Percentiles rank a stretch among this genome's conserved stretches.
These are phyloP conservation scores for Crocodylus rhombifer DNA, from an alignment of 2,797 vertebrate genomes.

Conservation along the genomic window DNA sequence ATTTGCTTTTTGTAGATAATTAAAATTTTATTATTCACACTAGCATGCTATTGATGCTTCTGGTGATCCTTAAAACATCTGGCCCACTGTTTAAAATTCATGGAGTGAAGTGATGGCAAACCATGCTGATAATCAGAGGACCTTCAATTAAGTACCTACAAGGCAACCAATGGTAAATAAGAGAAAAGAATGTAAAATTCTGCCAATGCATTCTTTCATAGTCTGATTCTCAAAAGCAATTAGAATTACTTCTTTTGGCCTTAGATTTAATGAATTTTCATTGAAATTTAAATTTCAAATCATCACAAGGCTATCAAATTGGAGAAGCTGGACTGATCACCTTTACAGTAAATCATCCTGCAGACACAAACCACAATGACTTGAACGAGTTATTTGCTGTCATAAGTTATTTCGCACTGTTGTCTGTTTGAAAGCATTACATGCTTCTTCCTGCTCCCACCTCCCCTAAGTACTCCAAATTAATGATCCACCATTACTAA, in stretches of 20 bases:
- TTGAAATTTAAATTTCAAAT: constrained; percentile 76
- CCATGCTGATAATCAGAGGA: constrained; percentile 70
- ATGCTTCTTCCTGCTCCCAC: not conserved
- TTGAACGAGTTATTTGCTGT: constrained; percentile 47
- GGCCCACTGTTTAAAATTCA: constrained; percentile 71
- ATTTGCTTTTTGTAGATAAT: constrained; percentile 62
- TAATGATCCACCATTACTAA: constrained; percentile 14
- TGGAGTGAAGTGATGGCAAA: constrained; percentile 39
- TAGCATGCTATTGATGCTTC: constrained; percentile 46
- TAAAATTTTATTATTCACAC: constrained; percentile 71
- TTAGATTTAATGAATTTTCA: constrained; percentile 74
- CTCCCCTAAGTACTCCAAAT: not conserved
- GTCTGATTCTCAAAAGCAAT: constrained; percentile 63
- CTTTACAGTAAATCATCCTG: constrained; percentile 53
- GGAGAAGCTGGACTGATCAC: constrained; percentile 58
- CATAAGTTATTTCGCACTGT: constrained; percentile 3
- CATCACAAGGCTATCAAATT: constrained; percentile 55
- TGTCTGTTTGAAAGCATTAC: constrained; percentile 37
- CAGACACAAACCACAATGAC: constrained; percentile 52
- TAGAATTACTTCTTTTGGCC: constrained; percentile 66
- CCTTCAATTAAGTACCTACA: constrained; percentile 72
- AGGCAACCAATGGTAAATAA: constrained; percentile 62
- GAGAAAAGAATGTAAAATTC: constrained; percentile 43
- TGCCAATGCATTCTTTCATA: constrained; percentile 59
- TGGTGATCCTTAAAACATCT: constrained; percentile 75